Evolutionary conservation across 92 coral and sea anemone species (phyloP).

Genomic region (Hydrozoanthus gracilis): DNA sequence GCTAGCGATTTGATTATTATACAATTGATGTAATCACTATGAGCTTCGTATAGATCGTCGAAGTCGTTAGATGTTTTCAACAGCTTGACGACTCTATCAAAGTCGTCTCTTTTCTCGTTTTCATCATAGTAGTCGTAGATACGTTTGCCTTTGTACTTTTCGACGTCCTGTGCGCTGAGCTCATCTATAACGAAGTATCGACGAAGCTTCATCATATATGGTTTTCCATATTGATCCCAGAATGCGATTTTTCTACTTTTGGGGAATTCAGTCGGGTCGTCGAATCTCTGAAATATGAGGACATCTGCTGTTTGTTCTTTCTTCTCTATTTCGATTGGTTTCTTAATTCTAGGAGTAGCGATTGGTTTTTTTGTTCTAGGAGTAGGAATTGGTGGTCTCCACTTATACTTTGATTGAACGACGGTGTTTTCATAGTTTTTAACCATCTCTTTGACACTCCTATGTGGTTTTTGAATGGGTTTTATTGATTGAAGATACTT

Average conservation of each 20-base stretch:
- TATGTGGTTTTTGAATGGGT: too few species aligned
- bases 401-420: too few species aligned
- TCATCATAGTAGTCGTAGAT: not conserved
- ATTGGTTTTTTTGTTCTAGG: too few species aligned
- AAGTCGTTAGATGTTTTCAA: constrained; percentile 16
- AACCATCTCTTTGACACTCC: too few species aligned
- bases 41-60: not conserved
- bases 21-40: constrained; percentile 4
- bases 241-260: constrained; percentile 3
- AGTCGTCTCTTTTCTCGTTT: not conserved
- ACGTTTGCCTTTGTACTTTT: not conserved
- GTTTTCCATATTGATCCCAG: not conserved
- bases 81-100: constrained; percentile 7
- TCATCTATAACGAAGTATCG: not conserved
- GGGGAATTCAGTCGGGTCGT: not conserved
- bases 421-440: too few species aligned
- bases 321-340: too few species aligned
- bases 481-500: too few species aligned
- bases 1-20: constrained; percentile 12
- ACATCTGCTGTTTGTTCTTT: constrained; percentile 34
- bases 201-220: not conserved
- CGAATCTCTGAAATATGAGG: constrained; percentile 17
- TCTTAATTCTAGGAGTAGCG: too few species aligned
- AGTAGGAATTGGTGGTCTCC: too few species aligned
- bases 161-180: not conserved